Evolutionary conservation across 2,113 vertebrate genomes (phyloP).

Genomic region (Rhynchomys soricoides): DNA sequence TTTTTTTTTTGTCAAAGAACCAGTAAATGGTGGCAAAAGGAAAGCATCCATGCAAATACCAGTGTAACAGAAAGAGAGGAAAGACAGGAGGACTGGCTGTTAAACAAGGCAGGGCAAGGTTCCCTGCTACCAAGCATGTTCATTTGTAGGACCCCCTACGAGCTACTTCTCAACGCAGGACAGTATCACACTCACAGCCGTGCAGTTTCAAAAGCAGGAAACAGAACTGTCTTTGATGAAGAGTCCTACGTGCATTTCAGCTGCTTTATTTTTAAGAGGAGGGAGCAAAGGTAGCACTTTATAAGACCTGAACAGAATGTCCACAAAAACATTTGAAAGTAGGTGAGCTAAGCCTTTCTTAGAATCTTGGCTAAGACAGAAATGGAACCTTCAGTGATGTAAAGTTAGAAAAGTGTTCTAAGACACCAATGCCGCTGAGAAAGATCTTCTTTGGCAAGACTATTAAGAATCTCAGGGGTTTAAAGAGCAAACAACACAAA

Average conservation of each 20-base stretch:
- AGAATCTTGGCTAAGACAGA: conserved; percentile 56
- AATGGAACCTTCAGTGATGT: neutral
- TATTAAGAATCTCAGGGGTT: neutral
- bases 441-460: conserved; percentile 22
- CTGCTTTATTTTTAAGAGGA: conserved; percentile 71
- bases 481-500: neutral
- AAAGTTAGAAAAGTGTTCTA: conserved; percentile 70
- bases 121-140: conserved; percentile 68
- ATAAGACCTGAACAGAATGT: conserved; percentile 22
- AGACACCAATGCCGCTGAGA: neutral
- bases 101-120: neutral
- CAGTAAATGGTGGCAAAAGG: conserved; percentile 8
- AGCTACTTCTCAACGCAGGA: conserved; percentile 71
- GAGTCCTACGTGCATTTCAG: conserved; percentile 65
- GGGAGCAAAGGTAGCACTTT: conserved; percentile 58
- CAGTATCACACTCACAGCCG: conserved; percentile 65
- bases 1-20: conserved; percentile 37
- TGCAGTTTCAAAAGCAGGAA: conserved; percentile 75
- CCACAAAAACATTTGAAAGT: conserved; percentile 23
- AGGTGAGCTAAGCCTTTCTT: conserved; percentile 21
- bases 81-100: neutral
- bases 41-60: conserved; percentile 62
- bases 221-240: conserved; percentile 77
- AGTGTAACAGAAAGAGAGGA: conserved; percentile 39
- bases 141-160: conserved; percentile 69